phyloP scores from a whole-genome alignment of 1,140 invertebrate species.

The Tenebrio molitor region DNA sequence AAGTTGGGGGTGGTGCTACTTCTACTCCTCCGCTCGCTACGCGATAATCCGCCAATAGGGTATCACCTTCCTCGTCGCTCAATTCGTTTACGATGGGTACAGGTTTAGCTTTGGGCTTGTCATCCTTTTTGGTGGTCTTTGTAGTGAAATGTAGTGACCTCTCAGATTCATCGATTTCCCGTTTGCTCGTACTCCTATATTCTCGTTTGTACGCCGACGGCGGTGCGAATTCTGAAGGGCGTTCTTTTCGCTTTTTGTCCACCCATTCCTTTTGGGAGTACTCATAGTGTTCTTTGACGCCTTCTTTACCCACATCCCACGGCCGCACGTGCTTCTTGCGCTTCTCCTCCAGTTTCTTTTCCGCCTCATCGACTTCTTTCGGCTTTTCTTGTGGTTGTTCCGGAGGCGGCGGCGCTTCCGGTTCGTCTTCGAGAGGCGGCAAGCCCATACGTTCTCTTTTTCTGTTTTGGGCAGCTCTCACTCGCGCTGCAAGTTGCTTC shows the following conservation, averaged over 20 bases:
- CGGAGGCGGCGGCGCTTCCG: constrained; percentile 68
- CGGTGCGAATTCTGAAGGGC: constrained; percentile 79
- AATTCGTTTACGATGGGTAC: constrained; percentile 69
- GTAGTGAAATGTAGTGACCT: constrained; percentile 62
- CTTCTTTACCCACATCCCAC: constrained; percentile 78
- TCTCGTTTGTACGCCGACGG: constrained; percentile 62
- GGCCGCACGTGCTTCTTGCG: constrained; percentile 74
- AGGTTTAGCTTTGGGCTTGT: constrained; percentile 53
- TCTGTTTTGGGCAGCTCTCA: constrained; percentile 83
- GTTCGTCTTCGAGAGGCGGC: constrained; percentile 73
- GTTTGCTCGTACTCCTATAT: constrained; percentile 57
- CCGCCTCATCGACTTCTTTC: constrained; percentile 65
- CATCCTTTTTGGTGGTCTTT: constrained; percentile 53
- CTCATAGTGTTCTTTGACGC: constrained; percentile 70
- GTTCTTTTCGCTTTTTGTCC: constrained; percentile 77
- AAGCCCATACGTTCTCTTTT: constrained; percentile 83
- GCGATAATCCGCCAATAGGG: constrained; percentile 41
- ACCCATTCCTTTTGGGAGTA: constrained; percentile 88
- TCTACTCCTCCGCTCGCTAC: constrained; percentile 66
- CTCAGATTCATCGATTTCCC: constrained; percentile 49
- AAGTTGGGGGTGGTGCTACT: constrained; percentile 75
- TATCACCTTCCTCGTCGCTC: constrained; percentile 58
- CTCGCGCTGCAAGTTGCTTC: constrained; percentile 78
- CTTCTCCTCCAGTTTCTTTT: constrained; percentile 57
- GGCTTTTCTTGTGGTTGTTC: constrained; percentile 63